These are phyloP conservation scores for Pseudolycoriella hygida DNA, from an alignment of 2,888 invertebrate species.

Conservation along the genomic window DNA sequence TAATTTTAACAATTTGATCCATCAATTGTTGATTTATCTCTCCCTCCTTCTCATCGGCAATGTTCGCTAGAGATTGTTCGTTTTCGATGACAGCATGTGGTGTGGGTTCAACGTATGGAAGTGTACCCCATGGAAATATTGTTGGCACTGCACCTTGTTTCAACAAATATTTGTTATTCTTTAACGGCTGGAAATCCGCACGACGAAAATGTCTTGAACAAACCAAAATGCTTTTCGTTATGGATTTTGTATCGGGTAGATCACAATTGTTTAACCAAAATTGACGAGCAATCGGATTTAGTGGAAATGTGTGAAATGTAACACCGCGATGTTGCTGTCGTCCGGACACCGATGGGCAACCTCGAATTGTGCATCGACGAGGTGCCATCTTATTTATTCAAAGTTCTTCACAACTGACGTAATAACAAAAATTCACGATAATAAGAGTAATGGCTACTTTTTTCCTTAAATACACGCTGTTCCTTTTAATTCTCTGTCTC, in stretches of 20 bases:
- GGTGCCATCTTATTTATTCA: constrained; percentile 36
- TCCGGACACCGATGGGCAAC: constrained; percentile 41
- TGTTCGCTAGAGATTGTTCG: background rate
- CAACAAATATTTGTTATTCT: constrained; percentile 50
- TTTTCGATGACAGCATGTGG: background rate
- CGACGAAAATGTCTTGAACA: constrained; percentile 61
- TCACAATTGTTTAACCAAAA: constrained; percentile 49
- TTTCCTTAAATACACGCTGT: too few species aligned
- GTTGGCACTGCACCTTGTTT: constrained; percentile 54
- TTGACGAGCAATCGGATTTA: constrained; percentile 37
- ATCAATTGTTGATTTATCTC: constrained; percentile 1
- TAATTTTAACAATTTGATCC: constrained; percentile 1
- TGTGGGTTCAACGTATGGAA: constrained; percentile 14
- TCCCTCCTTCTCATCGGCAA: constrained; percentile 1
- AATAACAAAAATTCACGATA: too few species aligned
- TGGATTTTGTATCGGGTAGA: constrained; percentile 33
- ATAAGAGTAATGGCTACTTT: too few species aligned
- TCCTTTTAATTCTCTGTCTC: too few species aligned
- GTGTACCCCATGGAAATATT: constrained; percentile 45
- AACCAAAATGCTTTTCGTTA: constrained; percentile 41
- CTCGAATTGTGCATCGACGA: constrained; percentile 43
- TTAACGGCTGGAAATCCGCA: constrained; percentile 51
- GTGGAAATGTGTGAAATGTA: constrained; percentile 59
- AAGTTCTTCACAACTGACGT: too few species aligned
- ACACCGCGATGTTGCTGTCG: constrained; percentile 47